Conservation (phyloP, 2,888 invertebrate species). For the Ametastegia equiseti region DNA sequence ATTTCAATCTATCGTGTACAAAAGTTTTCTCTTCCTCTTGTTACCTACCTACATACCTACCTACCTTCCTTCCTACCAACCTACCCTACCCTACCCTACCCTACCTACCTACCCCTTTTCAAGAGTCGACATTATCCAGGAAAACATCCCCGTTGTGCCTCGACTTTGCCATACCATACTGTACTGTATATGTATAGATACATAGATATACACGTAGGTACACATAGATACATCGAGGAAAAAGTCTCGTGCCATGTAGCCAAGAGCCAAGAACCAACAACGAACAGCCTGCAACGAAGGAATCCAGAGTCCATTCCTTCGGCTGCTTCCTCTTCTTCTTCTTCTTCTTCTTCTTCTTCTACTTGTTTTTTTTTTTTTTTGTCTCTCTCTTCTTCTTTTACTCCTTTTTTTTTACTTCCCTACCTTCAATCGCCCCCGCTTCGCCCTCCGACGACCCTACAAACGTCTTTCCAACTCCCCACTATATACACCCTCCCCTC, state of each 20-base stretch:
- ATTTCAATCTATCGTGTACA: slow-evolving; percentile 69
- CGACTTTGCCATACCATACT: neutral
- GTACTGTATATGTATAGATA: neutral
- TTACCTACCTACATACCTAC: slow-evolving; percentile 25
- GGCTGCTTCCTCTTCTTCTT: slow-evolving; percentile 47
- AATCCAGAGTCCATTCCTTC: slow-evolving; percentile 47
- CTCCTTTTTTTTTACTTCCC: slow-evolving; percentile 27
- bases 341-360: neutral
- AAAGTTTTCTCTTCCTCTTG: slow-evolving; percentile 50
- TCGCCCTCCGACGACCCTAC: slow-evolving; percentile 42
- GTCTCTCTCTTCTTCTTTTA: neutral
- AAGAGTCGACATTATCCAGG: slow-evolving; percentile 45
- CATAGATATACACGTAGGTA: neutral
- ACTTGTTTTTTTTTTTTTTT: neutral
- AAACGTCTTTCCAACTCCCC: slow-evolving; percentile 37
- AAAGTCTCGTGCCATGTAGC: slow-evolving; percentile 34
- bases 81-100: slow-evolving; percentile 40
- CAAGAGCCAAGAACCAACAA: slow-evolving; percentile 43
- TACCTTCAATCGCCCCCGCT: slow-evolving; percentile 24
- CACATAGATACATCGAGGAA: neutral
- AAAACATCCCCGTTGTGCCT: slow-evolving; percentile 41
- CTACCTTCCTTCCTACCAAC: slow-evolving; percentile 49
- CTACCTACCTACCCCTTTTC: slow-evolving; percentile 34
- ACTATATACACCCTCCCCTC: slow-evolving; percentile 1
- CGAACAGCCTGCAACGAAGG: slow-evolving; percentile 40